phyloP scores from a whole-genome alignment of 2,797 vertebrate species.

The Orientallactaga sibirica region DNA sequence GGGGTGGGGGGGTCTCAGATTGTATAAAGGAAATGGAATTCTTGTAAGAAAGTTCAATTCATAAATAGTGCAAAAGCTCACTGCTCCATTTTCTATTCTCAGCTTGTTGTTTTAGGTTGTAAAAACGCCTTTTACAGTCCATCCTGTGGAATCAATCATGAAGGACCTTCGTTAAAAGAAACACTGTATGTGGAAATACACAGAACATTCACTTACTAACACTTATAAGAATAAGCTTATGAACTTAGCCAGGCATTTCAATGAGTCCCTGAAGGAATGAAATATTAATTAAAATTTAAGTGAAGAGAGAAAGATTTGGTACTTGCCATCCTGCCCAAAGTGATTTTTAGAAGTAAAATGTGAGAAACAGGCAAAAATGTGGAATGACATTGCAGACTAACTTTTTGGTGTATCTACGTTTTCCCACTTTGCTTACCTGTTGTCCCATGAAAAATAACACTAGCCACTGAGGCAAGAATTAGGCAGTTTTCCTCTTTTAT shows the following conservation, averaged over 20 bases:
- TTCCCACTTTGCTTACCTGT: neutral
- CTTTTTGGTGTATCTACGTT: neutral
- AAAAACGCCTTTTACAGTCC: constrained; percentile 35
- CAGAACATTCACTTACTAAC: constrained; percentile 70
- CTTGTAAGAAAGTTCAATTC: neutral
- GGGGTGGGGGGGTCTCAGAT: neutral
- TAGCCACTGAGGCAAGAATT: neutral
- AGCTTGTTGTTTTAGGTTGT: constrained; percentile 23
- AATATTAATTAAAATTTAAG: constrained; percentile 75
- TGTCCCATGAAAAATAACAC: constrained; percentile 8
- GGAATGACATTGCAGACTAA: neutral
- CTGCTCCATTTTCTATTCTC: constrained; percentile 18
- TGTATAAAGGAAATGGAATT: constrained; percentile 3
- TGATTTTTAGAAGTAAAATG: constrained; percentile 55
- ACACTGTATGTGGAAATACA: constrained; percentile 56
- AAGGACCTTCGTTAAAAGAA: constrained; percentile 50
- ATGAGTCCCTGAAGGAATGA: constrained; percentile 60
- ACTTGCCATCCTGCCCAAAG: neutral
- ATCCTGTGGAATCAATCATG: constrained; percentile 21
- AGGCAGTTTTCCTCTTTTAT: constrained; percentile 14
- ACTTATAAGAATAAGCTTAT: constrained; percentile 70
- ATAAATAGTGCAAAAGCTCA: neutral
- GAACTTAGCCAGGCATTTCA: constrained; percentile 67
- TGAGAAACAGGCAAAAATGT: neutral
- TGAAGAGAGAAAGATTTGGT: constrained; percentile 52